A percentile compares a stretch with the other conserved stretches of the same genome.
Evolutionary conservation across 1,140 invertebrate genomes (phyloP).

Genomic region (Chironomus striatipennis): DNA sequence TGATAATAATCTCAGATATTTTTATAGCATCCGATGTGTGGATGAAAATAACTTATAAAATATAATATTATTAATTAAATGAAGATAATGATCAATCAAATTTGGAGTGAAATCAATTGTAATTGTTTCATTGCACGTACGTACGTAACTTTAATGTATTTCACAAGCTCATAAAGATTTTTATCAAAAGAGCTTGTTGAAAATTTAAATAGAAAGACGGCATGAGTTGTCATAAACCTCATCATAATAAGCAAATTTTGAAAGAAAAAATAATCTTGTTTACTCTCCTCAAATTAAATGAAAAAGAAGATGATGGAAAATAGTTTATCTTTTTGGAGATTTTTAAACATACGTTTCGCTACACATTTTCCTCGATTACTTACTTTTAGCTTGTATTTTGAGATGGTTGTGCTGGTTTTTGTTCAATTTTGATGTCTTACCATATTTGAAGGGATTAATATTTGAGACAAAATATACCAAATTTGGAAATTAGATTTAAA

Average conservation of each 20-base stretch:
- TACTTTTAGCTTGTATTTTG: too few relatives aligned
- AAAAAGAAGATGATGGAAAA: too few relatives aligned
- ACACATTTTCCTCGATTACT: too few relatives aligned
- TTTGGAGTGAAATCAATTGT: neutral
- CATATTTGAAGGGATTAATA: too few relatives aligned
- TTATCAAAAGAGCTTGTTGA: neutral
- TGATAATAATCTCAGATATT: constrained; percentile 16
- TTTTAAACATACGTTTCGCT: too few relatives aligned
- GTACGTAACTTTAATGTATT: neutral
- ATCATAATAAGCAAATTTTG: neutral
- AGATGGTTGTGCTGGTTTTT: too few relatives aligned
- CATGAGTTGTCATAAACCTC: neutral
- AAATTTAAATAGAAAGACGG: neutral
- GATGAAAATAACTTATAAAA: too few relatives aligned
- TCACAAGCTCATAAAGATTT: neutral
- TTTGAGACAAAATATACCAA: too few relatives aligned
- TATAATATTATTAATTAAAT: neutral
- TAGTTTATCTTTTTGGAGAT: too few relatives aligned
- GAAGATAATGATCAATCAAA: neutral
- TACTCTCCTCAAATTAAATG: too few relatives aligned
- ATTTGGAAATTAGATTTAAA: too few relatives aligned
- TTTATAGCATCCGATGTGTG: constrained; percentile 11
- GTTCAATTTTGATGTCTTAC: too few relatives aligned
- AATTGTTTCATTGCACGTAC: neutral
- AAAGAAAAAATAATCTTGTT: neutral